Conservation (phyloP, 30 jellyfish, hydroid and myxozoan genomes). For the Chrysaora quinquecirrha region DNA sequence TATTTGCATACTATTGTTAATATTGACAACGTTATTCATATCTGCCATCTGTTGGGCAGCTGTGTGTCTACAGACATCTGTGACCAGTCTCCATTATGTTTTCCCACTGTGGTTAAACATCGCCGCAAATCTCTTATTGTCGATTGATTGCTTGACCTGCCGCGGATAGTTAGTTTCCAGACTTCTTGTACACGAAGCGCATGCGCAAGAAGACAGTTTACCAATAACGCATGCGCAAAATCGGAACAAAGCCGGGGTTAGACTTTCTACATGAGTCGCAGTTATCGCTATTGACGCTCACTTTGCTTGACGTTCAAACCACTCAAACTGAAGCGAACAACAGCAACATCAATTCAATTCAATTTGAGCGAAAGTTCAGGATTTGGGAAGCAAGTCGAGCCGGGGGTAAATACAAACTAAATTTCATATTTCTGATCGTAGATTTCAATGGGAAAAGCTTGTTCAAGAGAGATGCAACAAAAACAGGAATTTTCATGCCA, state of each 20-base stretch:
- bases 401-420: neutral
- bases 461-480: neutral
- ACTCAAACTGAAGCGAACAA: no score
- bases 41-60: conserved; percentile 75
- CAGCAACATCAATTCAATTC: no score
- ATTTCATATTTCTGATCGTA: neutral
- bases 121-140: conserved; percentile 68
- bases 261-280: no score
- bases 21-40: conserved; percentile 64
- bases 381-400: no score
- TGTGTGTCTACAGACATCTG: conserved; percentile 65
- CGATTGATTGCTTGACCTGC: conserved; percentile 52
- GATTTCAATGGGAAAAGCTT: neutral
- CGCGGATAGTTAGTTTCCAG: conserved; percentile 53
- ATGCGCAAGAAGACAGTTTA: no score
- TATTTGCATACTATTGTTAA: conserved; percentile 53
- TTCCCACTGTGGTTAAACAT: conserved; percentile 70
- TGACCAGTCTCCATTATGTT: conserved; percentile 47
- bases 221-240: no score
- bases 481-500: conserved; percentile 56
- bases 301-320: conserved; percentile 30
- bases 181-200: conserved; percentile 36
- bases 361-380: no score
- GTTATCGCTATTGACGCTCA: no score
- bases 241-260: conserved; percentile 23